Evolutionary conservation across 2,888 invertebrate species (phyloP).

Genomic region (Phragmatobia fuliginosa): DNA sequence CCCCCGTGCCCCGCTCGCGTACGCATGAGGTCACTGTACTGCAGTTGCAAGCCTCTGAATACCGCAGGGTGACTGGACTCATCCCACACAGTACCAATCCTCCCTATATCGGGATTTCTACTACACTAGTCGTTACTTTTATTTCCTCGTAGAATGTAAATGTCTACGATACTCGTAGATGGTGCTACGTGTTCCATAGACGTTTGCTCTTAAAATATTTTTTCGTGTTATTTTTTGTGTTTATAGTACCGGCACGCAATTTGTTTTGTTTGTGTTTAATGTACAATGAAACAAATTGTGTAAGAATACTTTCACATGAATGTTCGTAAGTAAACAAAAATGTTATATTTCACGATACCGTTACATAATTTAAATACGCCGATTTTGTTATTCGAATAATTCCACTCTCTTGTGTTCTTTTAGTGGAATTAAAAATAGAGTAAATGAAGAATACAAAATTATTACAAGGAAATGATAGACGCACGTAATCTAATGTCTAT

Average conservation of each 20-base stretch:
- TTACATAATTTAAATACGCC: constrained; percentile 14
- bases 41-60: constrained; percentile 81
- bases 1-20: constrained; percentile 68
- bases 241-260: constrained; percentile 28
- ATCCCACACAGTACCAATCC: constrained; percentile 46
- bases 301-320: constrained; percentile 32
- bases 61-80: constrained; percentile 80
- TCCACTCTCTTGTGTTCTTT: too few species aligned
- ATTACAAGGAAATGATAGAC: background rate
- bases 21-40: constrained; percentile 86
- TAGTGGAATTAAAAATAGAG: too few species aligned
- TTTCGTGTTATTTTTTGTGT: constrained; percentile 32
- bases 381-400: too few species aligned
- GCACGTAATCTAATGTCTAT: too few species aligned
- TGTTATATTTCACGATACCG: constrained; percentile 13
- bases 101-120: constrained; percentile 30
- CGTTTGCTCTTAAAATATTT: constrained; percentile 29
- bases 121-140: constrained; percentile 30
- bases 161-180: constrained; percentile 35
- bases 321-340: constrained; percentile 16
- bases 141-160: constrained; percentile 34
- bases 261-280: constrained; percentile 41
- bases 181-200: constrained; percentile 28
- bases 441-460: too few species aligned
- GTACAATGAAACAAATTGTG: constrained; percentile 41